Evolutionary conservation across 2,888 invertebrate genomes (phyloP), one percentile per base, ranked within the genome.

Genomic region (Gymnoscelis rufifasciata): DNA sequence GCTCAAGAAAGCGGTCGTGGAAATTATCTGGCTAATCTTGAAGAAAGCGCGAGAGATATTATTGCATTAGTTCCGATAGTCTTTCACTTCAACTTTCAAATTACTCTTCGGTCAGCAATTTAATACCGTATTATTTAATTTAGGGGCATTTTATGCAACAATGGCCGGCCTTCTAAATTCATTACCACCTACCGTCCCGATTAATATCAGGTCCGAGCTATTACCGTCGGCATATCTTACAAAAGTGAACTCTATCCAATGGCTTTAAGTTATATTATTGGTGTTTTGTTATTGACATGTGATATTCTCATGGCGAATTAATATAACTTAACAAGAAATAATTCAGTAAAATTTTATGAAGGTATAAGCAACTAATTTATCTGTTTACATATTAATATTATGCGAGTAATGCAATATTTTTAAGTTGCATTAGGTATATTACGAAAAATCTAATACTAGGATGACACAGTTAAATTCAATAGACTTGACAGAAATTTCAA

Each of bases 81-180:
- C 54, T 52, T 57, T 57, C 47, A 40, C 42, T 37, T 43, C 35
- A 28, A 63, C 65, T 69, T 66, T 68, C 60, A 54, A 67, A 69
- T 66, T 60, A 62, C 55, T 66, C 66, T 68, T 57, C 56, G 24
- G 53, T 53, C 59, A 57, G 62, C 66, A 67, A 71, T 74, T 68
- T 68, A 54, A 61, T 70, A 60, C 68, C 58, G 68, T 66, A 78
- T 80, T 79, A 78, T 75, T 62, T 71, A 71, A 75, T 77, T 76
- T 60, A 74, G 74, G 66, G 61, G 71, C 82, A 83, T 83, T 81
- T 78, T 76, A 83, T 76, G 78, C 75, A 77, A 80, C 78, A 83
- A 83, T 83, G 79, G 79, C 77, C 73, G 66, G 42, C 71, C 65
- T 74, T 63, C 64, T 83, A 77, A 83, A 84, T 80, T 80, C 74